Base-by-base conservation (phyloP, 2,113 vertebrate species). In the Cranoglanis bouderius region DNA sequence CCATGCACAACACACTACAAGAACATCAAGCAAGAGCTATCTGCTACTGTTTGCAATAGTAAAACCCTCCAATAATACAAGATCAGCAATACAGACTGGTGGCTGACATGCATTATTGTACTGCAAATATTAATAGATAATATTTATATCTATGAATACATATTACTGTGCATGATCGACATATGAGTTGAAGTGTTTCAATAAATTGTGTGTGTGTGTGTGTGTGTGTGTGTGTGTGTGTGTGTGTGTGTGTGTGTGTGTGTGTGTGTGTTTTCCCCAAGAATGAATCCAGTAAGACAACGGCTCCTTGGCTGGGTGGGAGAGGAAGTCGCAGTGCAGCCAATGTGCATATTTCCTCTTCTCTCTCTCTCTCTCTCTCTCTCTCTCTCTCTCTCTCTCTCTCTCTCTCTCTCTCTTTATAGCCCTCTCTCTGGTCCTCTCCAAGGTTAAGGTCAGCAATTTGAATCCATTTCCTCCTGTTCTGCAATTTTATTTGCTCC, bases 311-410 rank as follows among this genome's bases (percentile, higher is more conserved):
- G 78, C 77, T 93, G 90, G 86, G 90, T 90, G 92, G 91, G 93
- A 90, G 92, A 92, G 93, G 92, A 95, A 90, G 90, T 91, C 90
- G 90, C 90, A 87, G 72, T 72, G 84, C 61, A 86, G 90, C 90
- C 82, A 89, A 88, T 93, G 90, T 92, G 90, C 91, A 90, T 92
- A 89, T 86, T 57, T 88, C 83, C 82, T 82, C 53, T 38, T 82
- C 19, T 43, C 38, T 75, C 38, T 24, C 8, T 43, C 38, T 24
- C 51, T 9, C n/a, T 92, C 38, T 24, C 81, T 85, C 5, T 92
- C 80, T 92, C 90, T 88, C 90, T 51, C 75, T 78, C 75, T 78
- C 32, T 26, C 51, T 81, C 51, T 55, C 78, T 49, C 51, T 81
- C 32, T 82, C 78, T 81, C 19, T 49, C 10, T 53, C 35, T 83